These are phyloP conservation scores for Liasis olivaceus DNA, from an alignment of 2,797 vertebrate species.

Conservation along the genomic window DNA sequence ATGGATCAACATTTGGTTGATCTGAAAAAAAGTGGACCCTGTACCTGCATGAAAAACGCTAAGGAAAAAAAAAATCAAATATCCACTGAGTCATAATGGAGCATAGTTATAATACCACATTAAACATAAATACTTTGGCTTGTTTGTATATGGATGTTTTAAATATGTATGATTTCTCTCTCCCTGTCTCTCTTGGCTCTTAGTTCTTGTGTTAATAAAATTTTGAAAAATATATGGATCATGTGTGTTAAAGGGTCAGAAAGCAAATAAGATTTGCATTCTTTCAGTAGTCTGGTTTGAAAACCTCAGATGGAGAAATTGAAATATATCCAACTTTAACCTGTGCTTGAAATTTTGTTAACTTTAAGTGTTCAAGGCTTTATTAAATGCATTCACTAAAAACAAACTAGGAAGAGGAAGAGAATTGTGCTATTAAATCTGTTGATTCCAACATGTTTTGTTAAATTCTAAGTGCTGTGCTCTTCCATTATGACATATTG, in stretches of 20 bases:
- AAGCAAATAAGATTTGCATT: not conserved
- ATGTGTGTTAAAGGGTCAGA: not conserved
- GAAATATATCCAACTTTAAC: not conserved
- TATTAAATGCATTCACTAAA: not conserved
- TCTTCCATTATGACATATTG: not conserved
- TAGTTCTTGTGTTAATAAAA: not conserved
- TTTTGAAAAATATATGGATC: not conserved
- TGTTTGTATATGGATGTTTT: not conserved
- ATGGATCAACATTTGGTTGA: no score
- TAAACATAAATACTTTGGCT: not conserved
- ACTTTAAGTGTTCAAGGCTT: not conserved
- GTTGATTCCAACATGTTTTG: not conserved
- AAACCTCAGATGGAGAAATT: not conserved
- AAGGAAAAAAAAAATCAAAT: not conserved
- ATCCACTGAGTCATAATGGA: not conserved
- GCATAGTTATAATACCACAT: not conserved
- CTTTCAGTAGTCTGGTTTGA: not conserved
- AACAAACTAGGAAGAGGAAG: not conserved
- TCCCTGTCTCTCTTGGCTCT: not conserved
- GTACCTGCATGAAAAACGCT: no score
- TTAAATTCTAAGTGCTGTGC: not conserved
- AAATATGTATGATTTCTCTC: not conserved
- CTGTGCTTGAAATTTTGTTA: not conserved
- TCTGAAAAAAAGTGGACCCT: no score
- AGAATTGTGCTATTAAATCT: not conserved